Conservation (phyloP, 37 sponge, comb jelly and placozoan species). For the Chondrilla cf. caribensis region DNA sequence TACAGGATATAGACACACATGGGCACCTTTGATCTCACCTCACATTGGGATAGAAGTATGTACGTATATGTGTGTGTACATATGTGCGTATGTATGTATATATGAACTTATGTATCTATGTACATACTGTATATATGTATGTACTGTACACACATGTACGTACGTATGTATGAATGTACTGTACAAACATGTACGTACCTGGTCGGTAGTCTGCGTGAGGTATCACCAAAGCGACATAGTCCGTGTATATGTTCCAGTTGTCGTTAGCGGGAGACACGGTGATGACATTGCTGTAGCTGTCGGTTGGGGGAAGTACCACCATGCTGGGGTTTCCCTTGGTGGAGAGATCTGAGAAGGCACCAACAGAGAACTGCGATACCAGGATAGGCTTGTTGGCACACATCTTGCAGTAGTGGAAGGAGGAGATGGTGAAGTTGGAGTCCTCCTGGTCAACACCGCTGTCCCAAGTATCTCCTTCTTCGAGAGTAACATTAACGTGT, state of each 20-base stretch:
- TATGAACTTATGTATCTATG: too few species aligned
- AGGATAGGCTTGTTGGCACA: conserved; percentile 15
- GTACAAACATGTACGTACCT: not conserved
- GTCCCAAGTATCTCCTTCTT: conserved; percentile 5
- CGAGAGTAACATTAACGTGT: not conserved
- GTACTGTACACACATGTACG: too few species aligned
- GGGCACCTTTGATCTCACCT: too few species aligned
- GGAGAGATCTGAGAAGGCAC: not conserved
- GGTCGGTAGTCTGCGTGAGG: not conserved
- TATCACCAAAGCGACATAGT: not conserved
- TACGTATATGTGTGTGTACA: too few species aligned
- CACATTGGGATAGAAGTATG: too few species aligned
- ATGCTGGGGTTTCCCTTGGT: not conserved
- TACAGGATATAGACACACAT: too few species aligned
- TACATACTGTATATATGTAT: too few species aligned
- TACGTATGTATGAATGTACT: too few species aligned
- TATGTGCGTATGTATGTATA: too few species aligned
- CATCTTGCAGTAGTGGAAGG: not conserved
- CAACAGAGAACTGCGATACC: not conserved
- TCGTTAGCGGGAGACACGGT: not conserved
- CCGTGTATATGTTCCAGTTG: not conserved
- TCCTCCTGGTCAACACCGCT: not conserved
- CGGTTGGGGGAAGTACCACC: conserved; percentile 1
- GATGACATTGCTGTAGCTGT: not conserved
- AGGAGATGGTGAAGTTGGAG: not conserved